phyloP scores from a whole-genome alignment of 2,113 vertebrate genomes.

The Trachemys scripta region DNA sequence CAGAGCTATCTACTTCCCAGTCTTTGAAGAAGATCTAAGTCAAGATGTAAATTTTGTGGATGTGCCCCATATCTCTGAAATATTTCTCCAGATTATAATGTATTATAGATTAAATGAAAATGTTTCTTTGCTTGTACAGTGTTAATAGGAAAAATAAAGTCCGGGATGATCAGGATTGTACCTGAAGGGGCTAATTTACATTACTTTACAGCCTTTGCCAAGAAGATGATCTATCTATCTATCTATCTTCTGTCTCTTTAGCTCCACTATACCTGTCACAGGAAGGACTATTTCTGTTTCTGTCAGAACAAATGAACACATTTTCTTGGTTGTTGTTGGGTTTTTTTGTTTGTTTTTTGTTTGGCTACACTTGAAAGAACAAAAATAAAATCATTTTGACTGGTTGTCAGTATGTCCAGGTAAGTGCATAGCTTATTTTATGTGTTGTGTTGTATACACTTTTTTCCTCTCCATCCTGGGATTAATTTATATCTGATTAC shows the following conservation, averaged over 20 bases:
- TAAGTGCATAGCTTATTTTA: background rate
- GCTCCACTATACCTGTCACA: background rate
- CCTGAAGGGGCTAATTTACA: background rate
- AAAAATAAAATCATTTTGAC: background rate
- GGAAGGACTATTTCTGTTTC: background rate
- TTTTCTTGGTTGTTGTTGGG: background rate
- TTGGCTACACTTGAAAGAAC: background rate
- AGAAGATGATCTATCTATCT: background rate
- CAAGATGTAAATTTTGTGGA: background rate
- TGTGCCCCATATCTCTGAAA: background rate
- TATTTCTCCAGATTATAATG: background rate
- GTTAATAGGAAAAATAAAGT: background rate
- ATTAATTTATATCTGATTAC: background rate
- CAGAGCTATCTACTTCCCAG: background rate
- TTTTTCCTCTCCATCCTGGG: background rate
- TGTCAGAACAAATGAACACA: background rate
- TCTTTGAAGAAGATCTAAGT: background rate
- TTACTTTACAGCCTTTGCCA: background rate
- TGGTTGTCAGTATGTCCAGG: background rate
- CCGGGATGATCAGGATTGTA: background rate
- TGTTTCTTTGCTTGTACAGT: fast-evolving
- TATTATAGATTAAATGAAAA: fast-evolving
- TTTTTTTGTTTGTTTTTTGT: background rate
- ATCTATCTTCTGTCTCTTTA: background rate
- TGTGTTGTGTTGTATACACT: background rate